Evolutionary conservation across 92 coral and sea anemone genomes (phyloP), one percentile per base, ranked within the genome.

Genomic region (Actinernus sp.): DNA sequence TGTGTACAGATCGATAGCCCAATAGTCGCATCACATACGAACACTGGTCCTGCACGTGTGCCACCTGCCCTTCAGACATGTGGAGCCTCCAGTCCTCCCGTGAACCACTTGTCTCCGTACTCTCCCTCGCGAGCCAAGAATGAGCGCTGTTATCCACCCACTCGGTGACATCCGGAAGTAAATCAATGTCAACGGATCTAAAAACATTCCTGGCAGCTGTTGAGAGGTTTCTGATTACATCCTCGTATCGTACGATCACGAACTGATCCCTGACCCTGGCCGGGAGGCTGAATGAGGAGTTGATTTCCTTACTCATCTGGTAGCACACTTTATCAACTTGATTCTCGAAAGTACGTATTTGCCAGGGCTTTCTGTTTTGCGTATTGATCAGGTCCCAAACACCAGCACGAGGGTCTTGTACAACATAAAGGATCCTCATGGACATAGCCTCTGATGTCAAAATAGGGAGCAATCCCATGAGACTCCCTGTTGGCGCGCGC

Each of bases 341-440:
- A 14, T 59, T 21, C 23, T 59, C 69, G 34, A 66, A 36, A 18
- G 29, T 13, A 6, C 36, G 56, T 44, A 0, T 31, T 25, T 13
- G 69, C 19, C 60, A 61, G 31, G 14, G 57, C 71, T n/a, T n/a
- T n/a, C n/a, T n/a, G n/a, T n/a, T n/a, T n/a, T n/a, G n/a, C 26
- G 47, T 64, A 10, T 39, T 55, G 6, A 67, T 18, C 60, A 80
- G 73, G 14, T 79, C 77, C 69, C 79, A 69, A 7, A 81, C 75
- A 13, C 58, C 31, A 0, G 84, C 88, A 49, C 93, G 93, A 18
- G 93, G 93, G 58, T 86, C 93, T 24, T 79, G 76, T 12, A 74
- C 73, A 23, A 86, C 60, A 22, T 86, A 72, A n/a, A 86, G 38
- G 4, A 74, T 65, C 30, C 78, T 74, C 20, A 69, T 33, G 5